Evolutionary conservation across 1,140 invertebrate species (phyloP), one percentile per base, ranked within the genome.

Genomic region (Lepidurus apus): DNA sequence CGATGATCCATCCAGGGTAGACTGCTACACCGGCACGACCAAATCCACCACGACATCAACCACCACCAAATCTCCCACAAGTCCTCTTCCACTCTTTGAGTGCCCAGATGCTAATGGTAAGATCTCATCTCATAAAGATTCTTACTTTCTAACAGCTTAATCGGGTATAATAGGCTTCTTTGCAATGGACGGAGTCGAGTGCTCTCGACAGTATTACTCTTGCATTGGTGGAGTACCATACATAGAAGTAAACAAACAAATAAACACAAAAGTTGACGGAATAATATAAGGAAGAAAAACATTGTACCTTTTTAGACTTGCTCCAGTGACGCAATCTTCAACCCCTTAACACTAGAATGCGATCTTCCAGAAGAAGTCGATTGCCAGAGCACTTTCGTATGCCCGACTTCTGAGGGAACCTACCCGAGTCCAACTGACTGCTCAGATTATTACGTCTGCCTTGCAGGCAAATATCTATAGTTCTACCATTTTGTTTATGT

Each of bases 1-100:
- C 47, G 76, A 77, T 13, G 76, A 77, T 11, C 76, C 76, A 42
- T 43, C 76, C 13, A 26, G 47, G 8, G 76, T 77, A 11, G 76
- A 77, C 21, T 77, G 76, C 9, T 75, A 65, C 47, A 65, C 13
- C 21, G 47, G 47, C 47, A 13, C 47, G 47, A 65, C 47, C 47
- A 65, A 13, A 9, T n/a, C 47, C 11, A 65, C 47, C 47, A 65
- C 47, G 47, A 65, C 47, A 65, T 21, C 26, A 26, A 26, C 26
- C 26, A 26, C 26, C 26, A 26, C 26, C 26, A 26, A 26, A 26
- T 26, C 26, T 26, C 26, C 26, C 26, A 26, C 47, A 13, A 65
- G 47, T 65, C 47, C 47, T 65, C 13, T 21, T 13, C 13, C 47
- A 10, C 13, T 13, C 47, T 65, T 13, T 13, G 11, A n/a, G 13